Percentiles rank a stretch among this genome's conserved stretches.
These are phyloP conservation scores for Drosophila mimica DNA, from an alignment of 2,888 invertebrate species.

Conservation along the genomic window DNA sequence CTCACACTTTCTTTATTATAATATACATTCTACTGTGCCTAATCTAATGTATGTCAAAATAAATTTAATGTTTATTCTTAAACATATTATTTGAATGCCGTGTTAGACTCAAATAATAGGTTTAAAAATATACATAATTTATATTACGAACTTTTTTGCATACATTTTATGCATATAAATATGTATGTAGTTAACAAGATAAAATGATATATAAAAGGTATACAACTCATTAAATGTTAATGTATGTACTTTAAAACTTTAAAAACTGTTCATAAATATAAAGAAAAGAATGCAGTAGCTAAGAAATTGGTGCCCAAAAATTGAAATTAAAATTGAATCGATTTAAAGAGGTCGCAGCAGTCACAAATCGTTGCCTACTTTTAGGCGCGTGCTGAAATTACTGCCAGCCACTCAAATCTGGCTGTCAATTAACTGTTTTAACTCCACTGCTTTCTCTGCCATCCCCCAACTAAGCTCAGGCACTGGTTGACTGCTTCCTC, in stretches of 20 bases:
- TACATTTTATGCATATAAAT: too few species aligned
- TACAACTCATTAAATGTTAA: neutral
- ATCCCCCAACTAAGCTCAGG: neutral
- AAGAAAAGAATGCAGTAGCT: neutral
- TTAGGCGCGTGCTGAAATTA: constrained; percentile 15
- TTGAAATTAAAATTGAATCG: neutral
- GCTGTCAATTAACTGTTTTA: constrained; percentile 61
- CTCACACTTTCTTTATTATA: neutral
- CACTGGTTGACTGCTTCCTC: constrained; percentile 17
- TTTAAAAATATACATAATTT: too few species aligned
- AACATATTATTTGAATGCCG: too few species aligned
- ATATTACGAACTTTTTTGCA: too few species aligned
- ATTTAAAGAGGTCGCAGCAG: constrained; percentile 1
- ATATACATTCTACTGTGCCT: neutral
- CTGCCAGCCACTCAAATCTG: constrained; percentile 27
- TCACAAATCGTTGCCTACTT: constrained; percentile 56
- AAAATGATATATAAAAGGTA: neutral
- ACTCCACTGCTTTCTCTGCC: constrained; percentile 6
- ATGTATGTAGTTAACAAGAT: neutral
- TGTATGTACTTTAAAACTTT: neutral
- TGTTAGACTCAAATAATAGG: too few species aligned
- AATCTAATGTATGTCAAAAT: neutral
- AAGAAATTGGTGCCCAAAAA: neutral
- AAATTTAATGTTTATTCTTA: too few species aligned
- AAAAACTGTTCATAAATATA: neutral